Evolutionary conservation across 1,140 invertebrate genomes (phyloP), one percentile per base, ranked within the genome.

Genomic region (Platyscapa corneri): DNA sequence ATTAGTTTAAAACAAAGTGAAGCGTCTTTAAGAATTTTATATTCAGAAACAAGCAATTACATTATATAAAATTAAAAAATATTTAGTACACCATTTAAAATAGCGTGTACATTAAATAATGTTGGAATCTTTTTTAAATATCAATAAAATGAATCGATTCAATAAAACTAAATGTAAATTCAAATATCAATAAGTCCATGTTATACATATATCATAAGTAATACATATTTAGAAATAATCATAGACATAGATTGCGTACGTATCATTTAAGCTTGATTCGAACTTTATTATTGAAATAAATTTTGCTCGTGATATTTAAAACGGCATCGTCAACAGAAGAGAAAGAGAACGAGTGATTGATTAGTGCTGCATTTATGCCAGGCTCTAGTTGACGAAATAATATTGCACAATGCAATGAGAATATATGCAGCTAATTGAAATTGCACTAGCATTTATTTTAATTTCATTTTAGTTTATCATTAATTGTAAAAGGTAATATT

Each of bases 281-380:
- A n/a, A 64, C n/a, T 64, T 8, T 64, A 64, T 64, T 64, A 64
- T 34, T 67, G 10, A 34, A 67, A 67, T 67, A 67, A 67, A 67
- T 67, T 67, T 67, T 30, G 32, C 65, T 32, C 34, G 1, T 32
- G 30, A 64, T 67, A 67, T 67, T 30, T 30, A 64, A 64, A 64
- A 64, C 14, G 23, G 3, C 53, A 64, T 3, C 23, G 23, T 64
- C 49, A 53, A 18, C 49, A 53, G 49, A 53, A 53, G 18, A 16
- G 49, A 53, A 53, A n/a, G 27, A 67, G 34, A n/a, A 34, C 2
- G 34, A 27, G 3, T 67, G 23, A 67, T 32, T 32, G 34, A 67
- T 67, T 67, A 67, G 32, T 67, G 34, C 12, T n/a, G 2, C 34
- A 67, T 12, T 67, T 0, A 67, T 64, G 3, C 23, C 27, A 34